Evolutionary conservation across 2,888 invertebrate species (phyloP).

Genomic region (Cryptosula pallasiana): DNA sequence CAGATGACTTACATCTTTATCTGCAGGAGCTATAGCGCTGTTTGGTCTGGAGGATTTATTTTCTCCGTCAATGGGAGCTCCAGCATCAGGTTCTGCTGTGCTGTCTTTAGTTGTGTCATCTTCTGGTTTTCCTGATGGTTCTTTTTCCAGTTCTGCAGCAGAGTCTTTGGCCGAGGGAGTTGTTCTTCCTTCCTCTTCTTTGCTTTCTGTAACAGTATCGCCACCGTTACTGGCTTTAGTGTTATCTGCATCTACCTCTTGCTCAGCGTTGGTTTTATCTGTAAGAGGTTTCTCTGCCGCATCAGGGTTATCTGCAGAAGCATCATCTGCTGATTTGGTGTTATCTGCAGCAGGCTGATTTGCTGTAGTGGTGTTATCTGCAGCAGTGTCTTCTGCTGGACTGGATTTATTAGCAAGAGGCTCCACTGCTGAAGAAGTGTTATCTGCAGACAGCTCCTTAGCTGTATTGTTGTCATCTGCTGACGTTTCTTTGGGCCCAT

Average conservation of each 20-base stretch:
- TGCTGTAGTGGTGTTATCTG: neutral
- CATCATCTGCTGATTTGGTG: neutral
- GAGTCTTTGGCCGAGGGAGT: too few species aligned
- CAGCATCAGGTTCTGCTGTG: too few species aligned
- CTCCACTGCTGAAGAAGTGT: neutral
- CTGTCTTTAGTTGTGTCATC: too few species aligned
- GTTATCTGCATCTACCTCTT: neutral
- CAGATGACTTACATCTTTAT: too few species aligned
- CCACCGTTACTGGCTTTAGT: neutral
- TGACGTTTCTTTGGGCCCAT: too few species aligned
- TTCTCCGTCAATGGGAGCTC: too few species aligned
- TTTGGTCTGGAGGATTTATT: too few species aligned
- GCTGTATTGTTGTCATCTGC: neutral
- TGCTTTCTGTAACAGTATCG: neutral
- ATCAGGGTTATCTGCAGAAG: neutral
- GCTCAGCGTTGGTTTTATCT: neutral
- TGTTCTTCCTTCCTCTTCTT: too few species aligned
- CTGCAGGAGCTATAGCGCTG: too few species aligned
- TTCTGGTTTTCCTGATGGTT: too few species aligned
- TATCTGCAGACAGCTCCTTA: neutral
- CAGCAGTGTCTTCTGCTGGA: neutral
- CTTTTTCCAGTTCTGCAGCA: too few species aligned
- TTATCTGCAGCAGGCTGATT: neutral
- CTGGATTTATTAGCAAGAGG: neutral
- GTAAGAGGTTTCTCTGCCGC: neutral